Evolutionary conservation across 35 echinoderm and acorn worm genomes (phyloP).

Genomic region (Holothuria glaberrima): DNA sequence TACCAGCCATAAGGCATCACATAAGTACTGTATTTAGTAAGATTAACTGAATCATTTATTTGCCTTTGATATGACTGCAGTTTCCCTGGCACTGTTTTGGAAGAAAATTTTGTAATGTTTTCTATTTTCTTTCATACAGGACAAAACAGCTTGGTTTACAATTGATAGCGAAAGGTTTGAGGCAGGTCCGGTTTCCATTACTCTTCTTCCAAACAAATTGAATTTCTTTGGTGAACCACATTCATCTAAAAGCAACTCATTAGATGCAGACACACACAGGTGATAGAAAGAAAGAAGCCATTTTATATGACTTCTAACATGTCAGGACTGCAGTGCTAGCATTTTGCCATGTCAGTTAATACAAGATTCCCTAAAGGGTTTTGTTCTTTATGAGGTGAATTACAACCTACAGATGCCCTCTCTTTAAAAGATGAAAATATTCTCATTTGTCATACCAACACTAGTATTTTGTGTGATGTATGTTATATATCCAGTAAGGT

Average conservation of each 20-base stretch:
- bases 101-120: too few species aligned
- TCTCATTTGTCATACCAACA: too few species aligned
- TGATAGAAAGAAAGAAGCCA: neutral
- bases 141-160: constrained; percentile 69
- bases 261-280: constrained; percentile 4
- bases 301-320: neutral
- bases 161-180: constrained; percentile 95
- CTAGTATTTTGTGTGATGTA: too few species aligned
- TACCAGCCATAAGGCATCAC: too few species aligned
- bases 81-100: neutral
- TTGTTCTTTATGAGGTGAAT: too few species aligned
- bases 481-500: too few species aligned
- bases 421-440: too few species aligned
- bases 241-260: neutral
- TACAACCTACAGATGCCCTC: too few species aligned
- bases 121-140: constrained; percentile 51
- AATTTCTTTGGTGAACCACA: constrained; percentile 62
- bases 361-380: too few species aligned
- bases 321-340: too few species aligned
- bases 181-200: constrained; percentile 73
- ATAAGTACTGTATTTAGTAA: neutral
- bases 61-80: neutral
- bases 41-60: neutral
- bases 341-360: too few species aligned
- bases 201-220: constrained; percentile 85